phyloP scores from a whole-genome alignment of 2,113 vertebrate genomes.

The Plecturocebus donacophilus region DNA sequence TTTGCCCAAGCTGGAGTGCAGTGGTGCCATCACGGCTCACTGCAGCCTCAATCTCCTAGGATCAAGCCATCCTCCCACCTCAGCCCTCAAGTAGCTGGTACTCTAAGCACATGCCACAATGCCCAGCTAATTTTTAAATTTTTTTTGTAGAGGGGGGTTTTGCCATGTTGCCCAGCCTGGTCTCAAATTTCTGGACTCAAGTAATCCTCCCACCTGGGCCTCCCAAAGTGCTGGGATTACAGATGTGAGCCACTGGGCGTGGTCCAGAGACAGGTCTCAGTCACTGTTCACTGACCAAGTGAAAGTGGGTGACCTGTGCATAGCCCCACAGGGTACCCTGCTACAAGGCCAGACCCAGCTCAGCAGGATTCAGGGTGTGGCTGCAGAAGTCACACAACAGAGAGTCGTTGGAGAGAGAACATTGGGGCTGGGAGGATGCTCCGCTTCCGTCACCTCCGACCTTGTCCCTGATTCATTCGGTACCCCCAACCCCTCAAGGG shows the following conservation, averaged over 20 bases:
- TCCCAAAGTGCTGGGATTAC: background rate
- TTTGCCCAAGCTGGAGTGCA: no score
- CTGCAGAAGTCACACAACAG: background rate
- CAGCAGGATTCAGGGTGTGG: background rate
- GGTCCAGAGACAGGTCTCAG: background rate
- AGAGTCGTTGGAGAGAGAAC: background rate
- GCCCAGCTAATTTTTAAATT: no score
- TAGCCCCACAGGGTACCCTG: no score
- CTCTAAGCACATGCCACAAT: no score
- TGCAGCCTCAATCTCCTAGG: no score
- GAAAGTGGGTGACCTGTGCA: background rate
- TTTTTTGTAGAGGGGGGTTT: no score
- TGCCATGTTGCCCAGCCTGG: no score
- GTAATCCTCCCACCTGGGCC: no score
- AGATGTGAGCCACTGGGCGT: background rate
- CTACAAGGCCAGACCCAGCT: background rate
- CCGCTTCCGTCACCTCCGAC: background rate
- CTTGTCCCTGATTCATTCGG: fast-evolving
- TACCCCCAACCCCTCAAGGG: background rate
- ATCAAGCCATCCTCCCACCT: no score
- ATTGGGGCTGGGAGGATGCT: background rate
- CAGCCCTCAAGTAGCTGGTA: no score
- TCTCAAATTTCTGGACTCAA: no score
- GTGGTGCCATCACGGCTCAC: no score
- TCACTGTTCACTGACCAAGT: background rate